Conservation (phyloP, 2,797 vertebrate genomes). For the Choloepus didactylus region DNA sequence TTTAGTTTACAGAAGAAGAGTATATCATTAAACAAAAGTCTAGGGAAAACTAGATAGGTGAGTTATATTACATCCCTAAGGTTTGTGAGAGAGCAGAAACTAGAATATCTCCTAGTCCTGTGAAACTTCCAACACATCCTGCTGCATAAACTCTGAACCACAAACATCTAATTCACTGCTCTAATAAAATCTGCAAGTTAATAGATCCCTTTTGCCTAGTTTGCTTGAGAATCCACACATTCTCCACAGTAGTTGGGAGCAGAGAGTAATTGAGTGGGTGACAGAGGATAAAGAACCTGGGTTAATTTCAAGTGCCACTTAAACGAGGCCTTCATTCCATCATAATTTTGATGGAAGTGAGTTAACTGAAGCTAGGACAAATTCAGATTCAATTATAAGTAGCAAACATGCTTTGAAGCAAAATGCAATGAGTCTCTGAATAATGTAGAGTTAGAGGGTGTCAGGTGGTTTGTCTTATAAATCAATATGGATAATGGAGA, state of each 20-base stretch:
- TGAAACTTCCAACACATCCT: not conserved
- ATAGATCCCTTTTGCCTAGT: not conserved
- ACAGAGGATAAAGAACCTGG: not conserved
- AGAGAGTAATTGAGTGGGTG: not conserved
- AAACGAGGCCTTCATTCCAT: not conserved
- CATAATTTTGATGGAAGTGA: not conserved
- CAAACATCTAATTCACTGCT: not conserved
- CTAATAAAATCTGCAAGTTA: not conserved
- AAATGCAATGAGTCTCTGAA: not conserved
- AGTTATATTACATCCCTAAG: not conserved
- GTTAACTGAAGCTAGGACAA: constrained; percentile 3
- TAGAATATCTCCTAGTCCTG: not conserved
- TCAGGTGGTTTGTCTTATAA: not conserved
- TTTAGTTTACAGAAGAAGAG: not conserved
- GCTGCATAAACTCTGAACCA: not conserved
- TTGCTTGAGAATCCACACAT: not conserved
- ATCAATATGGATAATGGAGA: not conserved
- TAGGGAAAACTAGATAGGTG: not conserved
- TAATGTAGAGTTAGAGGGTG: constrained; percentile 26
- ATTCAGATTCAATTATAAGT: not conserved
- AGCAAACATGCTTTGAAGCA: not conserved
- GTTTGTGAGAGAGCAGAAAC: not conserved
- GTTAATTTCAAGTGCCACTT: not conserved
- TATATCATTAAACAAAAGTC: not conserved
- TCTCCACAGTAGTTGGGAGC: not conserved